Evolutionary conservation across 64 coral and sea anemone species (phyloP).

Genomic region (Montipora cactus): DNA sequence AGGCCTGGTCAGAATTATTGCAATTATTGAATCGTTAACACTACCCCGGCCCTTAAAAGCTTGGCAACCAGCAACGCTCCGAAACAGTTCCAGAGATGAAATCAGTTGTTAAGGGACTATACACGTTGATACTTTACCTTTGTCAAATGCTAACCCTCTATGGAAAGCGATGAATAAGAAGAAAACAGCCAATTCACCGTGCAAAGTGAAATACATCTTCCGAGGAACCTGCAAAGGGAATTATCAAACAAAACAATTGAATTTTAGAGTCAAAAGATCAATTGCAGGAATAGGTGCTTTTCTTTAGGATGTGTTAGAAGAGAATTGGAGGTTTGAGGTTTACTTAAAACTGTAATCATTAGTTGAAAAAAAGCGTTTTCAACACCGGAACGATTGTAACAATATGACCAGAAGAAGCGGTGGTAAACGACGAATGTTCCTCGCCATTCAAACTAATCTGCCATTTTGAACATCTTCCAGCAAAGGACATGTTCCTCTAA

Average conservation of each 20-base stretch:
- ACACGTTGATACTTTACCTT: slow-evolving; percentile 9
- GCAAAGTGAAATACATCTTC: background rate
- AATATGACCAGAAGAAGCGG: background rate
- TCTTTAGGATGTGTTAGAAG: background rate
- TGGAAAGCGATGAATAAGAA: background rate
- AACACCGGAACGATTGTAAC: background rate
- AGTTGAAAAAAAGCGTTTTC: background rate
- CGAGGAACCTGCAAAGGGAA: slow-evolving; percentile 5
- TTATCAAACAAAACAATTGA: background rate
- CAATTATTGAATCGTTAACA: background rate
- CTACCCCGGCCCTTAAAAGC: background rate
- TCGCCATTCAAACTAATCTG: too few relatives aligned
- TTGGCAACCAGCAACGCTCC: too few relatives aligned
- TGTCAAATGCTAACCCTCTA: slow-evolving; percentile 6
- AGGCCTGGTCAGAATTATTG: too few relatives aligned
- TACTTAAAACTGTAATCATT: background rate
- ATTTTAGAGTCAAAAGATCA: slow-evolving; percentile 40
- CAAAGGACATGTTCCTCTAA: background rate
- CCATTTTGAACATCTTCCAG: background rate
- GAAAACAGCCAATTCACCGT: background rate
- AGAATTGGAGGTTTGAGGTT: background rate
- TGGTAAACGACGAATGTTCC: background rate
- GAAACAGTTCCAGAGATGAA: too few relatives aligned
- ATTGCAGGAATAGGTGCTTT: background rate
- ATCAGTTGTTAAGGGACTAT: too few relatives aligned